Base-by-base conservation (phyloP, 2,797 vertebrate genomes). In the Siniperca scherzeri region DNA sequence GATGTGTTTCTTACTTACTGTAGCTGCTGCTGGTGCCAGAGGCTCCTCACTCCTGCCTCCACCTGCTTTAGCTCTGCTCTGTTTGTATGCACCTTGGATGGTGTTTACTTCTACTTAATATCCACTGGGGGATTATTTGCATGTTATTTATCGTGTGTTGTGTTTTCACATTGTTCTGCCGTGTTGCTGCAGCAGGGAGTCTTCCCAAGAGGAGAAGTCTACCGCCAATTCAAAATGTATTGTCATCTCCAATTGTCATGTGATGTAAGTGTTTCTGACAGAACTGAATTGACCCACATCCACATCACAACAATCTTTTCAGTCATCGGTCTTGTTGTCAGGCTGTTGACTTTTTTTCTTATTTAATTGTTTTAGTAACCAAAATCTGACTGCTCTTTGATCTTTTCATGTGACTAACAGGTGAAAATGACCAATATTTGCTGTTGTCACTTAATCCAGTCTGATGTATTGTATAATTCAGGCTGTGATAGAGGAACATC, bases 311-410 rank as follows among this genome's bases (percentile, higher is more conserved):
- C 27, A 67, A 40, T 64, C 19, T 21, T 61, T 60, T 61, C 25
- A 42, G 25, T 52, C 66, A 62, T 71, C 55, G 13, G 48, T 76
- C 61, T 75, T 59, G 59, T 64, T 53, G 46, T 70, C 80, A 75
- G 36, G n/a, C 48, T 60, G 52, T n/a, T n/a, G n/a, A 40, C 3
- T 2, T 40, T 40, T 7, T 40, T 40, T 40, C 38, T 40, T 9
- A 40, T 40, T 40, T 40, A 40, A 40, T 30, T 30, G 11, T 33
- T 67, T 67, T 19, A 53, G 22, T 12, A 12, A 19, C 2, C 36
- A 27, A 7, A 12, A 56, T 11, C 42, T 44, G 3, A 42, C 16
- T 53, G 33, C 16, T 17, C 0, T 6, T 17, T 48, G 7, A 46
- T 27, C 4, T 48, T 27, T 11, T 46, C 25, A 44, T 66, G 2